Conservation (phyloP, 2,113 vertebrate genomes). For the Tauraco erythrolophus region DNA sequence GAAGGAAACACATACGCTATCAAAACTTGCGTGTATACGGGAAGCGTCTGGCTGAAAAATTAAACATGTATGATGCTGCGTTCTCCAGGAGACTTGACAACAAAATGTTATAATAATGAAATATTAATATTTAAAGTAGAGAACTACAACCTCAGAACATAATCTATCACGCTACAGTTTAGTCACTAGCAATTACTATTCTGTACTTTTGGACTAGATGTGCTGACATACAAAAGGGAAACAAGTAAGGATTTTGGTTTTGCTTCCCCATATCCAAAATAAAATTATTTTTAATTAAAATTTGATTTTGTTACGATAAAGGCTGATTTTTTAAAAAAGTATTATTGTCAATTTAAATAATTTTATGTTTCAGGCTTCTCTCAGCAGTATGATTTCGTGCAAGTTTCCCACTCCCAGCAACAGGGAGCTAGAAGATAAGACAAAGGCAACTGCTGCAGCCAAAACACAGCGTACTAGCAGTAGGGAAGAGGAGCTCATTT, state of each 20-base stretch:
- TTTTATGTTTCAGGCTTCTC: background rate
- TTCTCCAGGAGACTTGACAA: conserved; percentile 3
- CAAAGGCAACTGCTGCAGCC: background rate
- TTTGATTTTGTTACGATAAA: background rate
- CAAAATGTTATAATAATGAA: conserved; percentile 40
- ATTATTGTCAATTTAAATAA: background rate
- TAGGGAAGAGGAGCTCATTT: background rate
- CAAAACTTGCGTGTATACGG: background rate
- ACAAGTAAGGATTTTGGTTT: background rate
- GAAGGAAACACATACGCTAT: background rate
- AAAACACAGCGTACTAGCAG: background rate
- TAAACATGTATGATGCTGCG: conserved; percentile 4
- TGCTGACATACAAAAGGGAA: background rate
- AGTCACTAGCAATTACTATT: background rate
- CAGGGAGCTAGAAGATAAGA: background rate
- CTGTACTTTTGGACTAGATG: background rate
- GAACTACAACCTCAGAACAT: background rate
- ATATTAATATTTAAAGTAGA: conserved; percentile 57
- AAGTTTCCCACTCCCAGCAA: background rate
- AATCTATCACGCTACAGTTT: background rate
- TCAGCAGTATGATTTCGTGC: background rate
- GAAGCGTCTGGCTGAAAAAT: background rate
- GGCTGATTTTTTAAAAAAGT: background rate
- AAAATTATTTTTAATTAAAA: background rate
- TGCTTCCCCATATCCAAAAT: background rate